phyloP scores from a whole-genome alignment of 64 coral and sea anemone species.

The Pocillopora verrucosa region DNA sequence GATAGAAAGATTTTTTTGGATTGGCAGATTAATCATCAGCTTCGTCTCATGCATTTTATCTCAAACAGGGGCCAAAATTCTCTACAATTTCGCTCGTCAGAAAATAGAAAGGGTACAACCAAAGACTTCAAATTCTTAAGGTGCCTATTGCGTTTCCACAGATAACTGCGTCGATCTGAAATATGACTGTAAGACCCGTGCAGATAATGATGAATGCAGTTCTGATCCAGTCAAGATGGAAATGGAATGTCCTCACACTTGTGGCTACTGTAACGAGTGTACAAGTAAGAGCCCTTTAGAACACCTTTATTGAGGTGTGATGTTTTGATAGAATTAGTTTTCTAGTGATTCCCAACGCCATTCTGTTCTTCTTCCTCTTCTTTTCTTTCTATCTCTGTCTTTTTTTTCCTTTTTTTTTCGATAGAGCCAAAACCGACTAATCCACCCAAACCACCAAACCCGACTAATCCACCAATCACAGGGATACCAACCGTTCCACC shows the following conservation, averaged over 20 bases:
- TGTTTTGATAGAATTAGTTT: too few relatives aligned
- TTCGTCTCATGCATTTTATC: too few relatives aligned
- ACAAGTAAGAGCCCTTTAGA: background rate
- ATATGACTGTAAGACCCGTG: constrained; percentile 42
- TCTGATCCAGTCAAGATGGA: constrained; percentile 27
- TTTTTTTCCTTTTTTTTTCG: background rate
- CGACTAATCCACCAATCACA: background rate
- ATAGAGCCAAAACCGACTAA: background rate
- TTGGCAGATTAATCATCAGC: too few relatives aligned
- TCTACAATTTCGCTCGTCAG: too few relatives aligned
- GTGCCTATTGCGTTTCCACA: background rate
- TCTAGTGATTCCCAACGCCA: too few relatives aligned
- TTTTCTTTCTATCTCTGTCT: background rate
- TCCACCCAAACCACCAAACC: too few relatives aligned
- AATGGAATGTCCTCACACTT: constrained; percentile 39
- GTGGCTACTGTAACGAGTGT: constrained; percentile 36
- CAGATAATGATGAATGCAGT: constrained; percentile 14
- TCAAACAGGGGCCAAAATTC: too few relatives aligned
- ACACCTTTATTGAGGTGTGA: too few relatives aligned
- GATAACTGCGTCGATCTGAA: constrained; percentile 53
- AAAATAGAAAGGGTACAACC: too few relatives aligned
- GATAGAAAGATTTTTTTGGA: too few relatives aligned
- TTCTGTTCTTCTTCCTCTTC: too few relatives aligned
- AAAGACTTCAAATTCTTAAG: background rate
- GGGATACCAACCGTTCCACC: background rate